A percentile compares a stretch with the other conserved stretches of the same genome.
These are phyloP conservation scores for Dunckerocampus dactyliophorus DNA, from an alignment of 2,113 vertebrate genomes.

Conservation along the genomic window DNA sequence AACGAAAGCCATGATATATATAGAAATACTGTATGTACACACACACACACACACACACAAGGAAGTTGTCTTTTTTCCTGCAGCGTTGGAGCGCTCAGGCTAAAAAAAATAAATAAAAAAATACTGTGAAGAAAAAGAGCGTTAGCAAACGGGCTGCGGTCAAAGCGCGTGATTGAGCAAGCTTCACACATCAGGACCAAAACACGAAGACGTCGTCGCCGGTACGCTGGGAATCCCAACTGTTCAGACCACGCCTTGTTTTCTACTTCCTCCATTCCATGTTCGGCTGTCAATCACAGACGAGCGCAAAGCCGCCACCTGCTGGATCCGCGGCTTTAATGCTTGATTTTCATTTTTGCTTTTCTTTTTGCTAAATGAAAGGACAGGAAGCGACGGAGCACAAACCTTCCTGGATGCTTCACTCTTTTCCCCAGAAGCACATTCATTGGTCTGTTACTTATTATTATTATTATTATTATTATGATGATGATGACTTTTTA, in stretches of 20 bases:
- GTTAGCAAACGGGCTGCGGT: conserved; percentile 7
- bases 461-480: conserved; percentile 27
- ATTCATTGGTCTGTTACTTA: conserved; percentile 24
- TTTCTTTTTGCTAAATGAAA: not conserved
- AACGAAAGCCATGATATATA: not conserved
- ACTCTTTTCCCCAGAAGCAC: too few relatives aligned
- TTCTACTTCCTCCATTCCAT: conserved; percentile 60
- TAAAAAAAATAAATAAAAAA: conserved; percentile 47
- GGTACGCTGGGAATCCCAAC: not conserved
- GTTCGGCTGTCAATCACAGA: not conserved
- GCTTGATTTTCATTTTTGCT: too few relatives aligned
- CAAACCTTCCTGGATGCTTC: conserved; percentile 20
- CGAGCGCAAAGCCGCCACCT: too few relatives aligned
- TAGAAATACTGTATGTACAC: too few relatives aligned
- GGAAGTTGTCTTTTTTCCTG: conserved; percentile 9
- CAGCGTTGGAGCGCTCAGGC: conserved; percentile 44
- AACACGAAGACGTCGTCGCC: conserved; percentile 16
- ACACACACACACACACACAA: too few relatives aligned
- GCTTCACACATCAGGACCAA: conserved; percentile 62
- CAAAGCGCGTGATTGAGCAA: conserved; percentile 4
- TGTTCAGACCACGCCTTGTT: conserved; percentile 59
- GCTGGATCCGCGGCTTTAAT: too few relatives aligned
- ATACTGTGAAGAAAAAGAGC: conserved; percentile 62
- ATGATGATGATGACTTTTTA: conserved; percentile 22
- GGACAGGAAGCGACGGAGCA: conserved; percentile 26